A percentile compares a stretch with the other conserved stretches of the same genome.
Evolutionary conservation across 2,888 invertebrate species (phyloP).

Genomic region (Apomyelois bistriatella): DNA sequence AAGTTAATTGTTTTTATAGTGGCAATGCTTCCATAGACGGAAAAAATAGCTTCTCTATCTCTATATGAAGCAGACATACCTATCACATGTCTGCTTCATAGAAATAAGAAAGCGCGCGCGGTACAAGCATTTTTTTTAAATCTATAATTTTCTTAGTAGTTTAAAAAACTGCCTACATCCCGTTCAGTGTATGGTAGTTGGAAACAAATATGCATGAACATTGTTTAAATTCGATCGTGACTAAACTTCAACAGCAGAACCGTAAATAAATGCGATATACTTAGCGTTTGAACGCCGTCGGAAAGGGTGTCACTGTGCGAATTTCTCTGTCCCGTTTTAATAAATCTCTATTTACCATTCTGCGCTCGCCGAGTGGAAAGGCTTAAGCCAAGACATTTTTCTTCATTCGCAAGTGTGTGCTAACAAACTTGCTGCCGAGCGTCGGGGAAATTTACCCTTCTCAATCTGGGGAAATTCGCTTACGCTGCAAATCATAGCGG

Average conservation of each 20-base stretch:
- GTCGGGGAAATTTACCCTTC: constrained; percentile 53
- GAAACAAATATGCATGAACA: neutral
- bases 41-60: too few species aligned
- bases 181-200: neutral
- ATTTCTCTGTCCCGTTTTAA: constrained; percentile 70
- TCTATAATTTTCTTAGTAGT: too few species aligned
- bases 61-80: too few species aligned
- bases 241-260: neutral
- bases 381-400: constrained; percentile 77
- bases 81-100: too few species aligned
- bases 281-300: constrained; percentile 9
- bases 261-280: constrained; percentile 24
- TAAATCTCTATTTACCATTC: constrained; percentile 78
- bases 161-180: too few species aligned
- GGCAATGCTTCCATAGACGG: too few species aligned
- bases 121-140: too few species aligned
- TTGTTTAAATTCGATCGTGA: constrained; percentile 3
- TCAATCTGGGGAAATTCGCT: constrained; percentile 38
- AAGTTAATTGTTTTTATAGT: too few species aligned
- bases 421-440: constrained; percentile 61
- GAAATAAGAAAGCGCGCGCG: too few species aligned
- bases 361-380: constrained; percentile 66
- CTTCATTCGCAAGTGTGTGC: constrained; percentile 74
- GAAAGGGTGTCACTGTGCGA: constrained; percentile 52
- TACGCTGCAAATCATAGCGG: neutral